Base-by-base conservation (phyloP, 2,888 invertebrate genomes). In the Tenodera sinensis region DNA sequence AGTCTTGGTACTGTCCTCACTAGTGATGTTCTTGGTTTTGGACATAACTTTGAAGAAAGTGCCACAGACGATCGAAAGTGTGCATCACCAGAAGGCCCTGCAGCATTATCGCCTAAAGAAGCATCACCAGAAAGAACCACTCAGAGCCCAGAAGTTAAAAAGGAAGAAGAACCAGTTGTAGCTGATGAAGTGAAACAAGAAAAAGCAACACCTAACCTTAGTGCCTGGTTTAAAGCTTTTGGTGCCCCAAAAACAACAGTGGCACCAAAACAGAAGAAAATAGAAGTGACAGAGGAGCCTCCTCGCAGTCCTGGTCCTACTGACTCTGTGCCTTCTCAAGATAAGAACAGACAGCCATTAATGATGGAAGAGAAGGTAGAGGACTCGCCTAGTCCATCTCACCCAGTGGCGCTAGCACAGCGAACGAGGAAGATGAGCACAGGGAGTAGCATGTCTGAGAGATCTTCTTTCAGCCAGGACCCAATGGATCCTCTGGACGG, bases 171-270 rank as follows among this genome's bases (percentile, higher is more conserved):
- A 12, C 89, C 90, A 90, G 3, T 91, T 91, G 84, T 91, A 91
- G 84, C 90, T 90, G 84, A 91, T 91, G 89, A 91, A 91, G 20
- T 28, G n/a, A 47, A 95, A 90, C 95, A 95, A 91, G 95, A 95
- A 90, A 96, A 96, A 92, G 96, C 96, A 28, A 97, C 97, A 81
- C 98, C 98, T 0, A 97, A 98, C 93, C 94, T 97, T 89, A 98
- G 97, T 92, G 98, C 97, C 47, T 98, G 98, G 98, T 97, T 98
- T 91, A 98, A 97, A 93, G 98, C 98, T 0, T 98, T 98, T 92
- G 98, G 98, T 15, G 97, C 97, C 0, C 98, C 98, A 0, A 97
- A 97, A 93, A 95, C 94, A 90, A 94, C 95, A 90, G 92, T 94
- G 2, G 91, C 92, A 1, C 94, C 95, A 85, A 97, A 96, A 84